Conservation (phyloP, 2,888 invertebrate species). For the Drosophila formosana region DNA sequence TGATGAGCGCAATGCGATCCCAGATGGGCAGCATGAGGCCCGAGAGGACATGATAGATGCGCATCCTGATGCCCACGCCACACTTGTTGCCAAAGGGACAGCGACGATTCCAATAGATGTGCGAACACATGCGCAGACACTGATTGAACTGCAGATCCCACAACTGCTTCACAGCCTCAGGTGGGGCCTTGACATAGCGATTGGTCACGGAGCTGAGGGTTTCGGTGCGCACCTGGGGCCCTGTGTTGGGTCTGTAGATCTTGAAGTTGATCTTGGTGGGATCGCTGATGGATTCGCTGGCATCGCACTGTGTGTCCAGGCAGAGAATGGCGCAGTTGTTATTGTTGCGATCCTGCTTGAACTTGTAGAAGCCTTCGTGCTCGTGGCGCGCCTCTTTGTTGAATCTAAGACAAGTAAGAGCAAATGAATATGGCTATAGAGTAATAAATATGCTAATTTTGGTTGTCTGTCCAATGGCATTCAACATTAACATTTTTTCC, state of each 20-base stretch:
- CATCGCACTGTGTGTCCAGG: constrained; percentile 61
- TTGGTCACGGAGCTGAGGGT: constrained; percentile 94
- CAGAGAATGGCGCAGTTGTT: constrained; percentile 93
- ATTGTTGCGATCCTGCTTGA: constrained; percentile 92
- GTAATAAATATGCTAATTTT: too few relatives aligned
- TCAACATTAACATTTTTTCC: too few relatives aligned
- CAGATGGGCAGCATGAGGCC: constrained; percentile 99
- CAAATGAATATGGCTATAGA: too few relatives aligned
- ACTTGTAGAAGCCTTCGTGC: constrained; percentile 97
- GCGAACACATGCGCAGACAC: constrained; percentile 94
- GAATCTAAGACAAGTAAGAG: too few relatives aligned
- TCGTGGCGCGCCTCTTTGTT: constrained; percentile 54
- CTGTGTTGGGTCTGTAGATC: constrained; percentile 96
- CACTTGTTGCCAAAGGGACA: constrained; percentile 94
- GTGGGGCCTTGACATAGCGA: constrained; percentile 93
- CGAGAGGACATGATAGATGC: constrained; percentile 96
- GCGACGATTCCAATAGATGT: constrained; percentile 95
- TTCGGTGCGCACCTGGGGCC: constrained; percentile 93
- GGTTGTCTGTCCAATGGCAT: too few relatives aligned
- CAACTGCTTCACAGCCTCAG: constrained; percentile 91
- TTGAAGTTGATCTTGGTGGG: constrained; percentile 88
- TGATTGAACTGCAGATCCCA: constrained; percentile 96
- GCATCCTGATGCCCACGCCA: constrained; percentile 95
- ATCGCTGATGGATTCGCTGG: constrained; percentile 57
- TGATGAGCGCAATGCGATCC: constrained; percentile 95